Evolutionary conservation across 2,113 vertebrate species (phyloP).

Genomic region (Thunnus maccoyii): DNA sequence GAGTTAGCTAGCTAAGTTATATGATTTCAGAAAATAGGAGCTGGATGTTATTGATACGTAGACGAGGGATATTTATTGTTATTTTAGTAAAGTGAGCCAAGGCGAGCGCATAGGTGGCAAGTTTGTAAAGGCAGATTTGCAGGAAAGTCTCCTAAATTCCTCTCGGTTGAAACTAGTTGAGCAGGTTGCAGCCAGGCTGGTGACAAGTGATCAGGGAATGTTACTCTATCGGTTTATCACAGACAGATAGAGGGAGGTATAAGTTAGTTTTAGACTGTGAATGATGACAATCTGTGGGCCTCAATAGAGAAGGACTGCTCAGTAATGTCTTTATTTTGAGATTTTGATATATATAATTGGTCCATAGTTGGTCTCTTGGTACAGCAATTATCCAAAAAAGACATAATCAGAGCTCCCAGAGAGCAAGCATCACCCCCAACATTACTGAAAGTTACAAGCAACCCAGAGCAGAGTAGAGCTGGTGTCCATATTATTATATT

Average conservation of each 20-base stretch:
- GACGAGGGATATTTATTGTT: background rate
- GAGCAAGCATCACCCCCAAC: background rate
- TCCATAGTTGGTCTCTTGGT: background rate
- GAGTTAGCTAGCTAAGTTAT: conserved; percentile 48
- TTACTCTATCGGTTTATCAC: conserved; percentile 60
- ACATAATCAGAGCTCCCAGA: background rate
- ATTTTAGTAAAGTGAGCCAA: background rate
- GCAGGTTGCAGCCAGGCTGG: conserved; percentile 72
- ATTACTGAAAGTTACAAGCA: background rate
- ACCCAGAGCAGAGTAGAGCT: background rate
- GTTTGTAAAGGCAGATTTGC: conserved; percentile 34
- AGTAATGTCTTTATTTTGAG: background rate
- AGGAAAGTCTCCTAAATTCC: conserved; percentile 50
- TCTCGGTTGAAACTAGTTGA: conserved; percentile 74
- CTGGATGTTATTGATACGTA: background rate
- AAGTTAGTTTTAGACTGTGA: background rate
- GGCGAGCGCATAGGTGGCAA: background rate
- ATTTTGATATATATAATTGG: background rate
- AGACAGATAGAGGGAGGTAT: background rate
- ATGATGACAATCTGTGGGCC: background rate
- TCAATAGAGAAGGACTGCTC: background rate
- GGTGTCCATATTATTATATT: background rate
- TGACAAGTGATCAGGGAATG: conserved; percentile 77
- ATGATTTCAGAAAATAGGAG: background rate
- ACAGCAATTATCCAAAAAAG: background rate